phyloP scores from a whole-genome alignment of 1,140 invertebrate genomes.

The Drosophila pandora region DNA sequence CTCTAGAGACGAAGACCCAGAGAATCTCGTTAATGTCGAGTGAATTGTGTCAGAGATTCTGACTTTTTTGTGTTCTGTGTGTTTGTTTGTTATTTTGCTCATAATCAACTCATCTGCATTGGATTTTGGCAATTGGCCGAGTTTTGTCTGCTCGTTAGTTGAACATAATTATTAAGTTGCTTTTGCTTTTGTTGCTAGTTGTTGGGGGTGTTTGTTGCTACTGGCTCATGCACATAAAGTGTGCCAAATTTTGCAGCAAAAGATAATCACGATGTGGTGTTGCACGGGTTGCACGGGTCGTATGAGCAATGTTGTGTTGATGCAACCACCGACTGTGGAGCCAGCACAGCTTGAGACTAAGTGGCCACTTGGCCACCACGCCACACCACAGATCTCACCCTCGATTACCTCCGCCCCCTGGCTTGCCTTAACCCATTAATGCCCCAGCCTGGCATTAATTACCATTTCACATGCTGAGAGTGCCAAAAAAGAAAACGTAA shows the following conservation, averaged over 20 bases:
- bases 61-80: conserved; percentile 9
- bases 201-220: conserved; percentile 55
- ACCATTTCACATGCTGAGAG: conserved; percentile 76
- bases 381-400: neutral
- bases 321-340: conserved; percentile 68
- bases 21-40: conserved; percentile 41
- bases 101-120: conserved; percentile 77
- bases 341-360: conserved; percentile 74
- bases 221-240: conserved; percentile 43
- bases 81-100: conserved; percentile 30
- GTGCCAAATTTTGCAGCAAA: conserved; percentile 65
- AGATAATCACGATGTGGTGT: conserved; percentile 41
- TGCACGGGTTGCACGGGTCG: conserved; percentile 61
- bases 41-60: conserved; percentile 43
- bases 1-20: conserved; percentile 19
- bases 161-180: conserved; percentile 45
- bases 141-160: conserved; percentile 71
- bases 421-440: conserved; percentile 67
- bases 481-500: conserved; percentile 56
- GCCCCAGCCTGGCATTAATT: conserved; percentile 68
- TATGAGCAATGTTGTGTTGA: conserved; percentile 75
- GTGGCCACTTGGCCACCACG: conserved; percentile 49
- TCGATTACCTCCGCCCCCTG: neutral
- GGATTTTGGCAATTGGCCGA: conserved; percentile 77
- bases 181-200: conserved; percentile 6